Base-by-base conservation (phyloP, 2,888 invertebrate genomes). In the Polymixis flavicincta region DNA sequence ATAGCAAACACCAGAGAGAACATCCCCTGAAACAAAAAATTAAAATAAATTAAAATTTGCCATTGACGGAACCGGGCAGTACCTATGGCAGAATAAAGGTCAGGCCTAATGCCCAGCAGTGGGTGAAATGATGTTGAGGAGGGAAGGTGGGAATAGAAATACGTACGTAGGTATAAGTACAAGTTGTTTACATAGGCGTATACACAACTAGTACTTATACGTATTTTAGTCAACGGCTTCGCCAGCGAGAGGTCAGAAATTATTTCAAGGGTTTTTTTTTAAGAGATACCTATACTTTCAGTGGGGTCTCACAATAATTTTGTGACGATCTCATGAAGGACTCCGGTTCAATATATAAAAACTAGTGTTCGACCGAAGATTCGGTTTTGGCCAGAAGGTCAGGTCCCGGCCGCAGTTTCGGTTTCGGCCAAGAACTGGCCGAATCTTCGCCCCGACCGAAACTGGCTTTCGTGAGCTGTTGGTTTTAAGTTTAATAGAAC, bases 1-100 rank as follows among this genome's bases (percentile, higher is more conserved):
- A 94, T 98, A 99, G 93, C 99, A 99, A 0, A 99, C 99, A 22
- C 99, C 99, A 57, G 98, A 98, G 32, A 99, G 96, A 77, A 98
- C 97, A 92, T 99, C 99, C 91, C 99, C 98, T 98, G 97, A 48
- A 97, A 97, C 72, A 76, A 85, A 88, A 78, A 71, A 50, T 55
- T 45, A 54, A 45, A 42, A 14, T 0, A 14, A 19, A 64, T 25
- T 1, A 42, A 9, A n/a, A 32, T 54, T 71, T 54, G 54, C 7
- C 19, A 28, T 19, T 71, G 28, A 45, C 42, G 42, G 13, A 11
- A 45, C 11, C 11, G 42, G 42, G 42, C 9, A 45, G 11, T 9
- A 32, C 32, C 32, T 32, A 45, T 45, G 3, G 42, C 42, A 11
- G 42, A 11, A 45, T 11, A 45, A 13, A 45, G 42, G 42, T 1